Base-by-base conservation (phyloP, 2,113 vertebrate species). In the Megaptera novaeangliae region DNA sequence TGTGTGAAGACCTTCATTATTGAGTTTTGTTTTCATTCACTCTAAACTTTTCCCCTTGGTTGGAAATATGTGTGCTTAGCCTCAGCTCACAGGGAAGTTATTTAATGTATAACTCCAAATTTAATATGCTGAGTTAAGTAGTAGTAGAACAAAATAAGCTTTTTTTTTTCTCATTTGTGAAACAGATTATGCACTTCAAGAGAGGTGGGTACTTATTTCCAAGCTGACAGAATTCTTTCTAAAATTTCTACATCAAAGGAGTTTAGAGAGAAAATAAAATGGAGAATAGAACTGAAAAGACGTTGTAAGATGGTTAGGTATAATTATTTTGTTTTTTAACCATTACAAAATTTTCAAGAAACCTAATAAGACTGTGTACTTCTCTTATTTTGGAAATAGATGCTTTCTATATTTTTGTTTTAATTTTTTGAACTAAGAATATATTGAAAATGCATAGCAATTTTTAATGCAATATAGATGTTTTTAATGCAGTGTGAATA, bases 21-120 rank as follows among this genome's bases (percentile, higher is more conserved):
- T 95, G 72, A 90, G 61, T 90, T 87, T 88, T 98, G 57, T 97
- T 98, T 97, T 97, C 80, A 34, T 97, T 98, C 80, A 80, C 52
- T 97, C 92, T 92, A 77, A 97, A 96, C 72, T 87, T 96, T 87
- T 89, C 17, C 91, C 86, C 96, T 77, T 81, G 93, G 63, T 82
- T 93, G 68, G 93, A 97, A 97, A 89, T 96, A 71, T 91, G 41
- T 94, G 80, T 92, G 74, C 92, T 94, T 92, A 90, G 88, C 83
- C 80, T 95, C 78, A 49, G 71, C 59, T 96, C 74, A 77, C 23
- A 75, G 91, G 83, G 55, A 96, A 96, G 95, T 97, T 97, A 93
- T 96, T 96, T 95, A 98, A 98, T 88, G 72, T 93, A 88, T 91
- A 87, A 95, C 74, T 97, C 90, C n/a, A 31, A 96, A 94, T 85